Evolutionary conservation across 2,888 invertebrate species (phyloP).

Genomic region (Resseliella maxima): DNA sequence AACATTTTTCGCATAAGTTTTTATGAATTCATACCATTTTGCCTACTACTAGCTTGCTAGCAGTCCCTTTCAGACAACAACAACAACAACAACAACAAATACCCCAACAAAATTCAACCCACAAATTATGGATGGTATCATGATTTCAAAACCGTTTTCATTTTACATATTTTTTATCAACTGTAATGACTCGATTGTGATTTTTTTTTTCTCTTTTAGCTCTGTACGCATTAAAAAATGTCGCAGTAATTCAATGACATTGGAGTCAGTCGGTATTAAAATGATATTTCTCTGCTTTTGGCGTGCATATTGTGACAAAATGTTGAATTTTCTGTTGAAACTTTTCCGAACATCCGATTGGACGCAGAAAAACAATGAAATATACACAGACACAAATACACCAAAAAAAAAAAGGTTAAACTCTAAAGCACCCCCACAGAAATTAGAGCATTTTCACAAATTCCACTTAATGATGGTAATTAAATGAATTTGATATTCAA

Average conservation of each 20-base stretch:
- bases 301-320: neutral
- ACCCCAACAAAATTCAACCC: too few species aligned
- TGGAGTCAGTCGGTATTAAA: neutral
- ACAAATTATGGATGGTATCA: neutral
- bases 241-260: neutral
- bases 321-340: neutral
- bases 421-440: neutral
- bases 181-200: neutral
- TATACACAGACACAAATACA: neutral
- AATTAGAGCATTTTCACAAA: neutral
- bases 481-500: conserved; percentile 31
- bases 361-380: neutral
- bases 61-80: too few species aligned
- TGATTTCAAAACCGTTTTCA: neutral
- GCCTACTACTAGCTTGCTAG: neutral
- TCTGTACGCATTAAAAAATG: neutral
- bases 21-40: neutral
- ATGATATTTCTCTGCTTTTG: neutral
- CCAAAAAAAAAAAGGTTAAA: neutral
- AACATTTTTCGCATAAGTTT: conserved; percentile 1
- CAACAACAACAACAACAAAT: too few species aligned
- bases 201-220: neutral
- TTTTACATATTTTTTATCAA: neutral
- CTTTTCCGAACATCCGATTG: neutral
- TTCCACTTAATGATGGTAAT: conserved; percentile 20